These are phyloP conservation scores for Hydractinia symbiolongicarpus DNA, from an alignment of 30 jellyfish, hydroid and myxozoan genomes.

Conservation along the genomic window DNA sequence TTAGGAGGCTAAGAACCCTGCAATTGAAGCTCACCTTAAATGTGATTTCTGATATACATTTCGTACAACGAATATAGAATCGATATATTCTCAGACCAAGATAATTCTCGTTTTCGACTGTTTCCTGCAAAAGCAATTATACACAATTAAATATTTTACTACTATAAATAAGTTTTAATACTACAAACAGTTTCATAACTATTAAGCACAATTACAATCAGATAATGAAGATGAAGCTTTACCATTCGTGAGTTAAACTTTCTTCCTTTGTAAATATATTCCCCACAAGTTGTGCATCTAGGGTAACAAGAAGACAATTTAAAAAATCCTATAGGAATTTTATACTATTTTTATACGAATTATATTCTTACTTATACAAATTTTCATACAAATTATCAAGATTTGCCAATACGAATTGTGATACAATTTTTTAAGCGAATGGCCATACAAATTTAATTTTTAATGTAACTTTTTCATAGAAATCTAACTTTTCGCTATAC, in stretches of 20 bases:
- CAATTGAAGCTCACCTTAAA: conserved; percentile 66
- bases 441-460: too few species aligned
- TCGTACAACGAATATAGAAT: conserved; percentile 94
- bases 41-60: conserved; percentile 95
- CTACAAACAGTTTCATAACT: not conserved
- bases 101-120: conserved; percentile 84
- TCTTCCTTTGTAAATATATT: conserved; percentile 96
- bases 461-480: too few species aligned
- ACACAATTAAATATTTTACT: not conserved
- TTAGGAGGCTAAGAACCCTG: too few species aligned
- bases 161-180: not conserved
- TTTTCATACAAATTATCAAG: too few species aligned
- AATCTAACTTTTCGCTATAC: too few species aligned
- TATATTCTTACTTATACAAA: too few species aligned
- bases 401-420: too few species aligned
- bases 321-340: too few species aligned
- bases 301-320: not conserved
- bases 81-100: conserved; percentile 89
- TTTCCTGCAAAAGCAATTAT: conserved; percentile 56
- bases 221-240: not conserved
- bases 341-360: too few species aligned
- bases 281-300: conserved; percentile 99
- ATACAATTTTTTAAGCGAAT: too few species aligned
- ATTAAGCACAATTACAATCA: not conserved
- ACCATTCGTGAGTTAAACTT: conserved; percentile 97